Evolutionary conservation across 2,888 invertebrate species (phyloP).

Genomic region (Hofmannophila pseudospretella): DNA sequence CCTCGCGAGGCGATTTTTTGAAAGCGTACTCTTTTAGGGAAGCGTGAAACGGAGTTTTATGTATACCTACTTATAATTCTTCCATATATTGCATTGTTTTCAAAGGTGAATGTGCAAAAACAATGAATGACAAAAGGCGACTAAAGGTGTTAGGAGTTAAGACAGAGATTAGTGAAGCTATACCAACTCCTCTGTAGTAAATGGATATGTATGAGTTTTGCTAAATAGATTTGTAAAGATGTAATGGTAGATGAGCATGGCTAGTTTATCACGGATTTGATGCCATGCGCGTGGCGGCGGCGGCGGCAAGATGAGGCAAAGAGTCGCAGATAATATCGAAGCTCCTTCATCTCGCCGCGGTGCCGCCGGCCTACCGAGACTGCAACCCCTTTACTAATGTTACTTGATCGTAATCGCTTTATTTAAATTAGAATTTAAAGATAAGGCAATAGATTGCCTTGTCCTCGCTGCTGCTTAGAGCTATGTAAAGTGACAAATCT

Average conservation of each 20-base stretch:
- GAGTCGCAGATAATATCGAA: conserved; percentile 51
- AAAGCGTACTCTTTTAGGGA: too few species aligned
- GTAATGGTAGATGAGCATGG: conserved; percentile 55
- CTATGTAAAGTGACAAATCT: conserved; percentile 1
- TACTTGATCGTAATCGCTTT: conserved; percentile 48
- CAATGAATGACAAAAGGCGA: too few species aligned
- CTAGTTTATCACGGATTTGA: conserved; percentile 62
- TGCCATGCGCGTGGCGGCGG: conserved; percentile 55
- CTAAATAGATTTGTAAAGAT: conserved; percentile 38
- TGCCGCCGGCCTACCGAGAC: conserved; percentile 29
- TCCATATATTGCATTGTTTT: too few species aligned
- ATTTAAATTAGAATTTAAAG: conserved; percentile 53
- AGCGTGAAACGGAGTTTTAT: too few species aligned
- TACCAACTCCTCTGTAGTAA: too few species aligned
- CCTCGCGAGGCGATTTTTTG: too few species aligned
- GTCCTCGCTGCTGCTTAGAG: conserved; percentile 35
- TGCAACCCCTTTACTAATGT: conserved; percentile 33
- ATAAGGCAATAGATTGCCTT: too few species aligned
- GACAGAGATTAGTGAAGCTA: too few species aligned
- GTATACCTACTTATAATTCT: too few species aligned
- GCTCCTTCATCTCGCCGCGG: conserved; percentile 66
- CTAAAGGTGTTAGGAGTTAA: too few species aligned
- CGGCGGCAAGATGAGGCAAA: conserved; percentile 57
- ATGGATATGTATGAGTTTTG: too few species aligned
- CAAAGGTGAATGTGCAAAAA: too few species aligned